Evolutionary conservation across 2,888 invertebrate species (phyloP), one percentile per base, ranked within the genome.

Genomic region (Malachius bipustulatus): DNA sequence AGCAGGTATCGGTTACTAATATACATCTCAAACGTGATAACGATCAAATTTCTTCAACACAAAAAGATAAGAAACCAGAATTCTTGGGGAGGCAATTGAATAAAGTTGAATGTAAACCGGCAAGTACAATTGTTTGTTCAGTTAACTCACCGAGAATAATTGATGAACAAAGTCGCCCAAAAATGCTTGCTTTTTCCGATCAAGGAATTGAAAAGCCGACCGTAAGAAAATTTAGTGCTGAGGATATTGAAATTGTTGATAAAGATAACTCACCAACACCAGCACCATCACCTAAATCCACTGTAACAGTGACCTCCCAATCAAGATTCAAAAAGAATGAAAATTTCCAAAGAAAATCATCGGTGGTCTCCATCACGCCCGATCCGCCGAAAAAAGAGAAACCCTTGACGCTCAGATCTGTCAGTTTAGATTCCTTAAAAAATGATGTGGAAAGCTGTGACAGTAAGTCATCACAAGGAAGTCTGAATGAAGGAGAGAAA

Each of bases 41-140:
- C 29, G 68, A 66, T 44, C 52, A 53, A 62, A 58, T 49, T 62
- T 19, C 24, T n/a, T 19, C n/a, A 8, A 67, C 44, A 61, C 27
- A 45, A 45, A 11, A 52, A 48, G 56, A 30, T 63, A 64, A 46
- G 13, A 64, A 77, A 9, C 77, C 80, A 1, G 79, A 82, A 55
- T 79, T 80, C 53, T 60, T 80, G 41, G 75, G 76, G 50, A 75
- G 78, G 37, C 79, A 81, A 55, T 51, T 81, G 30, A 77, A 80
- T 52, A 75, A 75, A 54, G 76, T 81, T 4, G 80, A 81, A 48
- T 63, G 67, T 6, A 71, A 71, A 47, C 70, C 75, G 0, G 53
- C 68, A 6, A 71, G 71, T 16, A 75, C 78, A 50, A 67, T 80
- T 16, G 75, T 80, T 33, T 61, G 79, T 44, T 71, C 77, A 14